These are phyloP conservation scores for Sphecodes monilicornis DNA, from an alignment of 2,888 invertebrate genomes.

Conservation along the genomic window DNA sequence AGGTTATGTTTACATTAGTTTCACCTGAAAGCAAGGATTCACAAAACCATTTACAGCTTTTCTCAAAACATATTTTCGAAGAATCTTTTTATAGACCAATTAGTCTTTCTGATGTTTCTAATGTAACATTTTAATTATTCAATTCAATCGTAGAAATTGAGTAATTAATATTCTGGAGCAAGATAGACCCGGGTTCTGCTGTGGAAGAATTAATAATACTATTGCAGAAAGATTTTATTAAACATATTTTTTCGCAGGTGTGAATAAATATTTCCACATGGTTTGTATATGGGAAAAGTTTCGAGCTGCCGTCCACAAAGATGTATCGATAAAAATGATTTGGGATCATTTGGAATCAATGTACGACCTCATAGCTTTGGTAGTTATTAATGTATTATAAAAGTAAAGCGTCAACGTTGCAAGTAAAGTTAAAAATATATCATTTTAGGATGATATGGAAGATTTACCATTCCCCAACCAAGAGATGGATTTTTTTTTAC, in stretches of 20 bases:
- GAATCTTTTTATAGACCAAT: too few relatives aligned
- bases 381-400: conserved; percentile 71
- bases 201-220: not conserved
- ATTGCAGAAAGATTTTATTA: conserved; percentile 28
- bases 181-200: too few relatives aligned
- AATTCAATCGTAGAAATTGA: too few relatives aligned
- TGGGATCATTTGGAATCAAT: conserved; percentile 89
- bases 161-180: too few relatives aligned
- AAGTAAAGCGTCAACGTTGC: not conserved
- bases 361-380: conserved; percentile 88
- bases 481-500: conserved; percentile 86
- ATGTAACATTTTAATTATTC: too few relatives aligned
- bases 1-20: conserved; percentile 67
- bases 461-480: conserved; percentile 88
- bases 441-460: conserved; percentile 87
- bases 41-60: too few relatives aligned
- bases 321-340: conserved; percentile 88
- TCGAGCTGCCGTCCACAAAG: conserved; percentile 87
- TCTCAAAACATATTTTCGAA: too few relatives aligned
- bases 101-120: too few relatives aligned
- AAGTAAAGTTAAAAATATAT: conserved; percentile 9
- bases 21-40: not conserved
- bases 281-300: conserved; percentile 90
- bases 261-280: conserved; percentile 91
- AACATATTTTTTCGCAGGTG: conserved; percentile 82